phyloP scores from a whole-genome alignment of 2,113 vertebrate genomes.

The Formicarius rufipectus region DNA sequence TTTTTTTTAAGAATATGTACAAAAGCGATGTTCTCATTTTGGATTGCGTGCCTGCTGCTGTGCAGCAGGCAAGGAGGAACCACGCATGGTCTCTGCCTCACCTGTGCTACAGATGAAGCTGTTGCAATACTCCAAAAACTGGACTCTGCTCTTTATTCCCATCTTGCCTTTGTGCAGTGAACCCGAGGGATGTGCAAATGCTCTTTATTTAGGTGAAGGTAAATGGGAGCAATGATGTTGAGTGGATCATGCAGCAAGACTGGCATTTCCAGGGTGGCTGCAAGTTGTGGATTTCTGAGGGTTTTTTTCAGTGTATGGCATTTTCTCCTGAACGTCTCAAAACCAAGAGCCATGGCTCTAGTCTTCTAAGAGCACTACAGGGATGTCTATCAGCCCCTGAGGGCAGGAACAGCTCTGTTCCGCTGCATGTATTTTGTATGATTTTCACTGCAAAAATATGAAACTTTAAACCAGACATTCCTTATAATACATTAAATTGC shows the following conservation, averaged over 20 bases:
- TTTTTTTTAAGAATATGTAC: fast-evolving
- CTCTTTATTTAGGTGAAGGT: neutral
- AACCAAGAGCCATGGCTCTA: slow-evolving; percentile 19
- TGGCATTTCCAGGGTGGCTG: neutral
- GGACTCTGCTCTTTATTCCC: neutral
- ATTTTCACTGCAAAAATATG: neutral
- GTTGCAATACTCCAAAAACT: neutral
- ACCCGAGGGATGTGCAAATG: neutral
- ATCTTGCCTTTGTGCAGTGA: neutral
- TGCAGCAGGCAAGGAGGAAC: neutral
- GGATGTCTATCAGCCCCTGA: slow-evolving; percentile 71
- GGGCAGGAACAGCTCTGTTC: slow-evolving; percentile 78
- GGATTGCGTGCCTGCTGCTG: neutral
- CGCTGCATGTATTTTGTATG: slow-evolving; percentile 28
- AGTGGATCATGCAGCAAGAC: neutral
- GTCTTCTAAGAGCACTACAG: slow-evolving; percentile 41
- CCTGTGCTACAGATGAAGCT: neutral
- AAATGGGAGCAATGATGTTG: neutral
- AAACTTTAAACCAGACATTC: neutral
- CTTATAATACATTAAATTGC: neutral
- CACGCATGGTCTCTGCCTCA: neutral
- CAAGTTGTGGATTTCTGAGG: neutral
- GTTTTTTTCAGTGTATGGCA: neutral
- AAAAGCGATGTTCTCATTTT: neutral
- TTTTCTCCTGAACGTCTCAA: neutral